Base-by-base conservation (phyloP, 2,113 vertebrate species). In the Phylloscopus trochilus region DNA sequence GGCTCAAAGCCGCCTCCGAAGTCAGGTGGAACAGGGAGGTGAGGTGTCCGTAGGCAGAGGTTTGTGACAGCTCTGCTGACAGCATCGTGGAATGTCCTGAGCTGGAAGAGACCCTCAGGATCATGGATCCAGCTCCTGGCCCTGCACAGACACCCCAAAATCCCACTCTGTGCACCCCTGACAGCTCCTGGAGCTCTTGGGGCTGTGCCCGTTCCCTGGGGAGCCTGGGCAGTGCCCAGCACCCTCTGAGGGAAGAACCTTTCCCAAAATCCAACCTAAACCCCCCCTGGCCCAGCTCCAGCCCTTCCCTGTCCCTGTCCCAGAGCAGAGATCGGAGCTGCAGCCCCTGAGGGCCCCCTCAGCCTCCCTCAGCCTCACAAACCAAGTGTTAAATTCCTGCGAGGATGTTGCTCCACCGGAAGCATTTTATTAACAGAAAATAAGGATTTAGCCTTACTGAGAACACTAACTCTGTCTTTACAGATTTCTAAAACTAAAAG, bases 381-480 rank as follows among this genome's bases (percentile, higher is more conserved):
- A 12, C 26, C 58, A 10, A 51, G 26, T 10, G 46, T 31, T 30
- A 12, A 46, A 53, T 59, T n/a, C 41, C 70, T 41, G 46, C 8
- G 0, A 19, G 28, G n/a, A 15, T 35, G 15, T 33, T 68, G 46
- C 69, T 67, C 35, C 20, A 10, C 20, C 15, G 15, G 30, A 41
- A 19, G 8, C 31, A 10, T 68, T 55, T 75, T 11, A n/a, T 18
- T 68, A 41, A 55, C 35, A 68, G 11, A 30, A 39, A 39, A 22
- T 15, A 39, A 67, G n/a, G n/a, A 7, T 0, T 15, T 53, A 4
- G 9, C 13, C 6, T 60, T 31, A 7, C n/a, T 43, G 20, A 8
- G 23, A 69, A 24, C 0, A 0, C 21, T 5, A 11, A 17, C 4
- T n/a, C 4, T 55, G 15, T 8, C 22, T 30, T 27, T 18, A 9